Evolutionary conservation across 2,888 invertebrate genomes (phyloP), one percentile per base, ranked within the genome.

Genomic region (Drosophila gaucha): DNA sequence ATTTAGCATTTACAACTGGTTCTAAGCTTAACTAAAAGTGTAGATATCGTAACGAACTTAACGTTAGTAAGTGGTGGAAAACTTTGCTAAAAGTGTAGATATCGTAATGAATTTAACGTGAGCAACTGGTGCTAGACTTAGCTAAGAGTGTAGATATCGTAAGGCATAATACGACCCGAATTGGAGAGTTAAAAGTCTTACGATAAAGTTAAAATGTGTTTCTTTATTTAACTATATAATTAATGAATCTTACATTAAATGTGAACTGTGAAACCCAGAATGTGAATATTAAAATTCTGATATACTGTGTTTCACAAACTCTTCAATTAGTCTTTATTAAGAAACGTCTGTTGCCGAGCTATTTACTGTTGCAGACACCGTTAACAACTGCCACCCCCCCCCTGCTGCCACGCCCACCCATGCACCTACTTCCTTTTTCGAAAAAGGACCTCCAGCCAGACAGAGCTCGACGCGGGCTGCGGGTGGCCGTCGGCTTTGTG

Each of bases 371-470:
- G 26, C 16, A 52, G 30, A 51, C 12, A 26, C 3, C 18, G 28
- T 28, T 20, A 64, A 14, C 35, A 56, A n/a, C 20, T n/a, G 22
- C 56, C 41, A 44, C 63, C 20, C 28, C 33, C n/a, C n/a, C n/a
- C n/a, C n/a, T n/a, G 46, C 18, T 9, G 35, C 38, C 46, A 16
- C 39, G 39, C 39, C 51, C 18, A 36, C 33, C 39, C 12, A 39
- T 28, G 68, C 80, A 78, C 84, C 77, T 83, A 87, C 82, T 86
- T 83, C 83, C 83, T 87, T 80, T 82, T 80, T 58, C 65, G 50
- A 18, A 31, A 39, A 69, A 46, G 67, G 56, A 60, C 63, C 63
- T 47, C 39, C 26, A 59, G 58, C 75, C 83, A 84, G 86, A 87
- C 84, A 71, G 86, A 38, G 36, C 66, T 16, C 22, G 49, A 63